Evolutionary conservation across 2,113 vertebrate genomes (phyloP).

Genomic region (Leiothrix lutea): DNA sequence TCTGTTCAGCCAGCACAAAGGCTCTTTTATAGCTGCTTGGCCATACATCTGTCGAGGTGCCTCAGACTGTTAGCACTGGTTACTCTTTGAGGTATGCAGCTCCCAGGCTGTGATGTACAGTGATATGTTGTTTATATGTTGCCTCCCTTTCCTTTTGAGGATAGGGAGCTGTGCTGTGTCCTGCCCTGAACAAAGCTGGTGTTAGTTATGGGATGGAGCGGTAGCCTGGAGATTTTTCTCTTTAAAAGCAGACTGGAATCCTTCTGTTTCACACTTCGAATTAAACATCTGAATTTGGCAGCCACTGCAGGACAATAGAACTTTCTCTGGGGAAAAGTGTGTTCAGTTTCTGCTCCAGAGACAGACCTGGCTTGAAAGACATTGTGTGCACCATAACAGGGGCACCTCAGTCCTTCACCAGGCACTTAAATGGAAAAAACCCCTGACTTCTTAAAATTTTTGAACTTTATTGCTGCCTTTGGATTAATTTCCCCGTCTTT

Average conservation of each 20-base stretch:
- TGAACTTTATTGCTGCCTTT: neutral
- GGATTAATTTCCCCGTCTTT: neutral
- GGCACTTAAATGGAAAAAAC: neutral
- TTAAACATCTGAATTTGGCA: neutral
- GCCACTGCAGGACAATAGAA: neutral
- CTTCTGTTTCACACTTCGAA: neutral
- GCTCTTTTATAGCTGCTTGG: constrained; percentile 48
- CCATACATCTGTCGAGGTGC: constrained; percentile 52
- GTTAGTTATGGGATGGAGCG: neutral
- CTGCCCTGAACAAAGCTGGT: neutral
- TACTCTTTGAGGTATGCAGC: constrained; percentile 48
- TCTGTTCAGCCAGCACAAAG: constrained; percentile 55
- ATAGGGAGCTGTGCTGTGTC: neutral
- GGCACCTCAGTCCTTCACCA: neutral
- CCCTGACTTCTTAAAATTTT: neutral
- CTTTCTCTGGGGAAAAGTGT: neutral
- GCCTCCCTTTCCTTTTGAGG: constrained; percentile 40
- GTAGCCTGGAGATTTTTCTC: neutral
- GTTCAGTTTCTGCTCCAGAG: neutral
- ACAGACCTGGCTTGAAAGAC: neutral
- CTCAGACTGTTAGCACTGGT: constrained; percentile 28
- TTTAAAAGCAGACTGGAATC: neutral
- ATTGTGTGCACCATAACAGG: neutral
- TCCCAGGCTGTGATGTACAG: constrained; percentile 18
- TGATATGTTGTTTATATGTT: constrained; percentile 26